phyloP scores from a whole-genome alignment of 2,797 vertebrate species.

The Lycodopsis pacificus region DNA sequence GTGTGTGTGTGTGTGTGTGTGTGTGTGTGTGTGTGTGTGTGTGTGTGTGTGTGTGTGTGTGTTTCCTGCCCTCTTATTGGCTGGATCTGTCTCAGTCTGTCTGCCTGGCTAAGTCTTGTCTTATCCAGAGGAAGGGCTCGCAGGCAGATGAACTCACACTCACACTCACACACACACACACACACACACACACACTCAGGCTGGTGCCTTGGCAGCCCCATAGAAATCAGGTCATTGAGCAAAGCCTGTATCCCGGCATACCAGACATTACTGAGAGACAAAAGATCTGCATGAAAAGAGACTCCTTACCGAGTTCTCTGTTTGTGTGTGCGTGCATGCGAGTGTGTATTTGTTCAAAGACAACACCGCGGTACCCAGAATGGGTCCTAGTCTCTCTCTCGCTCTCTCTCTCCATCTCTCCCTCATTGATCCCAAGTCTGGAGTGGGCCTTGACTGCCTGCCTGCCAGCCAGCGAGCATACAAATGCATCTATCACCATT shows the following conservation, averaged over 20 bases:
- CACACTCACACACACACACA: slow-evolving; percentile 13
- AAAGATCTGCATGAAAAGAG: slow-evolving; percentile 83
- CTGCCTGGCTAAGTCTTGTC: slow-evolving; percentile 75
- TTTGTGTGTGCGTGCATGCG: slow-evolving; percentile 34
- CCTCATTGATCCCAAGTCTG: slow-evolving; percentile 66
- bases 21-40: slow-evolving; percentile 25
- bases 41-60: slow-evolving; percentile 29
- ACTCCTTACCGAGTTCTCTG: slow-evolving; percentile 67
- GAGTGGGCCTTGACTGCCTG: slow-evolving; percentile 70
- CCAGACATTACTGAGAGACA: slow-evolving; percentile 85
- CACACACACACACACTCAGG: slow-evolving; percentile 13
- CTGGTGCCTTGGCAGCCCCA: slow-evolving; percentile 61
- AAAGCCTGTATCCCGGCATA: slow-evolving; percentile 80
- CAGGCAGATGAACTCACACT: slow-evolving; percentile 64
- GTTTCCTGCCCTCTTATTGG: slow-evolving; percentile 73
- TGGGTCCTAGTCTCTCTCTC: slow-evolving; percentile 49
- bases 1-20: slow-evolving; percentile 22
- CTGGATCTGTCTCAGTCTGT: slow-evolving; percentile 72
- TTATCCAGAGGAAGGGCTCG: slow-evolving; percentile 78
- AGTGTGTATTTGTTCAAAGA: slow-evolving; percentile 60
- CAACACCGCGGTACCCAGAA: slow-evolving; percentile 55
- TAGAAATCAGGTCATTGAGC: slow-evolving; percentile 85
- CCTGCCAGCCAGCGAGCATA: slow-evolving; percentile 63
- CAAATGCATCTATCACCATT: slow-evolving; percentile 75
- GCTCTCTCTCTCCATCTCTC: not conserved